These are phyloP conservation scores for Hippasteria phrygiana DNA, from an alignment of 53 echinoderm and acorn worm species.

Conservation along the genomic window DNA sequence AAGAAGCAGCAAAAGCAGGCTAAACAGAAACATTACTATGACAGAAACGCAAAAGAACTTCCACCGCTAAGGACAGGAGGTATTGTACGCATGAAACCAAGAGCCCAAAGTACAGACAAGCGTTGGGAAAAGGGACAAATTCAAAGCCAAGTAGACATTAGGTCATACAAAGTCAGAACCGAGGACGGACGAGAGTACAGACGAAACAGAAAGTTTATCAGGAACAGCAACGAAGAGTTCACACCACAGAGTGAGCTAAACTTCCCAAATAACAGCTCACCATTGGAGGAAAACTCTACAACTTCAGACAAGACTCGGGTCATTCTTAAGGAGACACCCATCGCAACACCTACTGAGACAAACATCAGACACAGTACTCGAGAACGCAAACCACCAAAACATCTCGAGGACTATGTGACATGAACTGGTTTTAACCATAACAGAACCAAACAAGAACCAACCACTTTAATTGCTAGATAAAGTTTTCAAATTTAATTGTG, in stretches of 20 bases:
- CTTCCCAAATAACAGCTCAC: background rate
- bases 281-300: background rate
- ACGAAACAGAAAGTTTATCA: constrained; percentile 62
- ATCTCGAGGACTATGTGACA: constrained; percentile 38
- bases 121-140: constrained; percentile 48
- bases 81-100: too few species aligned
- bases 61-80: constrained; percentile 35
- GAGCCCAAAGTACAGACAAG: constrained; percentile 15
- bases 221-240: constrained; percentile 21
- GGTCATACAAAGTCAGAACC: constrained; percentile 67
- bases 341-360: background rate
- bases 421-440: too few species aligned
- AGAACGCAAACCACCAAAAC: constrained; percentile 10
- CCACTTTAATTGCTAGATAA: too few species aligned
- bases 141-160: constrained; percentile 44
- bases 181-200: too few species aligned
- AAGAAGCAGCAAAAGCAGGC: too few species aligned
- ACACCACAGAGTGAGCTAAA: constrained; percentile 6
- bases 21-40: constrained; percentile 52
- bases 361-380: constrained; percentile 50
- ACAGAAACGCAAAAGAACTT: constrained; percentile 47
- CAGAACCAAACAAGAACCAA: too few species aligned
- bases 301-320: background rate
- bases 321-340: background rate
- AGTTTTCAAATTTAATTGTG: too few species aligned